A percentile compares a stretch with the other conserved stretches of the same genome.
Conservation (phyloP, 2,797 vertebrate species). For the Phoxinus dragarum region DNA sequence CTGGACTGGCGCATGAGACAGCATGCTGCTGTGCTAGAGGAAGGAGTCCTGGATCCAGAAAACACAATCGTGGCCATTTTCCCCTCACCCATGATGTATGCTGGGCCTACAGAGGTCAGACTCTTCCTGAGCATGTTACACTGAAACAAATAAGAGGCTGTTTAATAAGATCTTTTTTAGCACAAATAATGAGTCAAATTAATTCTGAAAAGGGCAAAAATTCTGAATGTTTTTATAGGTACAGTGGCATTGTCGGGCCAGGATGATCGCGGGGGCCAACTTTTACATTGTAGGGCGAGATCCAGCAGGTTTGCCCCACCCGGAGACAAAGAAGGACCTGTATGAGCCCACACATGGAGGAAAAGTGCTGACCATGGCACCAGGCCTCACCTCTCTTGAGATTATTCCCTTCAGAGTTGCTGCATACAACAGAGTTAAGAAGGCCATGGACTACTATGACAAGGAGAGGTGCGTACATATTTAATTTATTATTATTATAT, state of each 20-base stretch:
- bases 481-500: not conserved
- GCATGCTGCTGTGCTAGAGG: constrained; percentile 84
- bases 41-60: constrained; percentile 85
- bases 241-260: constrained; percentile 96
- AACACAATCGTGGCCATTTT: constrained; percentile 93
- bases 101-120: constrained; percentile 93
- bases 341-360: constrained; percentile 93
- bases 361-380: constrained; percentile 96
- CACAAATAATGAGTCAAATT: not conserved
- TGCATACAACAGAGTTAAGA: constrained; percentile 91
- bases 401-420: constrained; percentile 98
- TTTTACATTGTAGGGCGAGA: constrained; percentile 98
- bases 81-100: constrained; percentile 97
- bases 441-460: constrained; percentile 94
- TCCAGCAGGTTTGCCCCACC: constrained; percentile 97
- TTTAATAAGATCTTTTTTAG: not conserved
- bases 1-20: constrained; percentile 88
- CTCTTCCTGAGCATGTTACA: not conserved
- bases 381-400: constrained; percentile 95
- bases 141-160: not conserved
- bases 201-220: not conserved
- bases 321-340: constrained; percentile 90
- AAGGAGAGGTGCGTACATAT: constrained; percentile 80
- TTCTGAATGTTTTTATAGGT: constrained; percentile 77
- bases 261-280: constrained; percentile 94